Evolutionary conservation across 2,888 invertebrate species (phyloP), one percentile per base, ranked within the genome.

Genomic region (Drosophila nigritarsus): DNA sequence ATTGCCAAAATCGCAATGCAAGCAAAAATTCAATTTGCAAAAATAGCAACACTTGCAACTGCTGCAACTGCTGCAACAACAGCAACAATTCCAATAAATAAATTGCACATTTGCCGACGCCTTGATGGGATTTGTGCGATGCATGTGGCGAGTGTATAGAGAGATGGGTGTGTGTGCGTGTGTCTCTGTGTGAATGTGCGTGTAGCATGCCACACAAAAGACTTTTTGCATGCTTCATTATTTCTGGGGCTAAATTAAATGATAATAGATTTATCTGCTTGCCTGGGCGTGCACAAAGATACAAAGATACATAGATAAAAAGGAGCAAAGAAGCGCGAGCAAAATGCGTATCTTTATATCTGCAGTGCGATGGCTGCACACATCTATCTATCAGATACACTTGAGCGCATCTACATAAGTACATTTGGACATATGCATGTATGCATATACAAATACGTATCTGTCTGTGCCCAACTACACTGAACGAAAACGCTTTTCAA

Each of bases 231-330:
- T 79, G 82, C 86, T 88, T 85, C 87, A 85, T 88, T 88, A 85
- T 83, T 64, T 86, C 73, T 77, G 73, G 38, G 68, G 81, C 88
- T 86, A 83, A 85, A 88, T 85, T 86, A 85, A 88, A 85, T 79
- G 85, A 88, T 88, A 85, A 85, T 88, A 85, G 88, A 83, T 86
- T 88, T 88, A 79, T 78, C 66, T 80, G 86, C 80, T 66, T 70
- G 82, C 80, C 66, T 64, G 77, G 59, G 62, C 73, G 66, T 54
- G 55, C 61, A 58, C 58, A 73, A 62, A 74, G 63, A 60, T 63
- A 38, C 29, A 24, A 24, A 24, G 61, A 63, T 55, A 58, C 42
- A 34, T 9, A 29, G 34, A 40, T 38, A 15, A 40, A 29, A 40
- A 29, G 20, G 13, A 45, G 45, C 20, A 45, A 45, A 40, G 40